Base-by-base conservation (phyloP, 2,888 invertebrate genomes). In the Anagyrus pseudococci region DNA sequence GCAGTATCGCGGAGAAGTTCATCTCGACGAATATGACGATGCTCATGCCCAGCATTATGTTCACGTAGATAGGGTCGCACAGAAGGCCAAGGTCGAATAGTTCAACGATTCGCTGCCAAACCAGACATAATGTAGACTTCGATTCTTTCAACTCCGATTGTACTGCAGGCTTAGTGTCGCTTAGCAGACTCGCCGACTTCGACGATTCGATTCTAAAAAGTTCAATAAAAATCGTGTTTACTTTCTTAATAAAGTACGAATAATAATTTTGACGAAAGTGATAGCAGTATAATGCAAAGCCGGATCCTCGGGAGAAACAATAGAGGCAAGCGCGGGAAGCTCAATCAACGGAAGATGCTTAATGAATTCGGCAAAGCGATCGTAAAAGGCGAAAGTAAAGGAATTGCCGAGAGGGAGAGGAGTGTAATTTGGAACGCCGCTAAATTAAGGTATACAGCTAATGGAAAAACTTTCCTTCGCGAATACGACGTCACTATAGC, bases 1-100 rank as follows among this genome's bases (percentile, higher is more conserved):
- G 89, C 4, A 88, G 83, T 50, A 90, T 72, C 15, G 88, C 74
- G 0, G 89, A 86, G 73, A 90, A 90, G 72, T 89, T 90, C 0
- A 88, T 83, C 75, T 90, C 90, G 0, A 88, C 88, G 71, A 88
- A 88, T 7, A 88, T 83, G 1, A 89, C 89, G 37, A 89, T 76
- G 0, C 89, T 87, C 75, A 90, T 81, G 17, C 90, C 90, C 48
- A 89, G 62, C 82, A 89, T 84, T 66, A 90, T 87, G 70, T 87
- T 89, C 1, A 89, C 84, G 73, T 88, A 90, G 69, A 87, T 82
- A 23, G 87, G 86, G 78, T 90, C 90, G 66, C 81, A 84, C n/a
- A 90, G 76, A 46, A 90, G 81, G 44, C 85, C 86, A 55, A 90
- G 78, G 77, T 89, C 90, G 72, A 89, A 89, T 65, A 87, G 84